Conservation (phyloP, 2,113 vertebrate species). For the Capreolus pygargus region DNA sequence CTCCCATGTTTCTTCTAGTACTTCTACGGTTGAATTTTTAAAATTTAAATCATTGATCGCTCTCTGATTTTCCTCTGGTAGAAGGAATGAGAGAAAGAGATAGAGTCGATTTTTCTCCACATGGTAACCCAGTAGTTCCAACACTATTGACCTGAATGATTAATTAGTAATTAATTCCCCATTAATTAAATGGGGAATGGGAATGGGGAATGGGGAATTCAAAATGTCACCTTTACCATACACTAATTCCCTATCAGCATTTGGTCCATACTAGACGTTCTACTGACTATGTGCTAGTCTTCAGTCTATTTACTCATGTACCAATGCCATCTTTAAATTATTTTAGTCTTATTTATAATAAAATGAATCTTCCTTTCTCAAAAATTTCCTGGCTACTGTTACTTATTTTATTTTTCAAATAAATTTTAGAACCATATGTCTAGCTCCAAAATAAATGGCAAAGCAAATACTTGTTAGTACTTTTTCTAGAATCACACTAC, state of each 20-base stretch:
- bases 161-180: neutral
- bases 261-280: neutral
- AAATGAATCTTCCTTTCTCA: neutral
- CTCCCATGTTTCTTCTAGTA: neutral
- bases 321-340: neutral
- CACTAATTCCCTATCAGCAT: neutral
- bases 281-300: neutral
- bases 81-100: neutral
- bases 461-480: neutral
- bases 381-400: neutral
- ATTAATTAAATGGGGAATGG: neutral
- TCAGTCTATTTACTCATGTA: neutral
- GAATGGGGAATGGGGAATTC: too few relatives aligned
- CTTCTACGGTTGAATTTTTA: neutral
- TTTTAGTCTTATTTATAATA: neutral
- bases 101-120: neutral
- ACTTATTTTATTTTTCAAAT: neutral
- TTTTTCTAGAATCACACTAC: neutral
- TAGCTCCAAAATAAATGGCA: neutral
- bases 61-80: neutral
- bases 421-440: neutral
- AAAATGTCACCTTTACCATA: neutral
- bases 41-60: neutral
- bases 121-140: neutral
- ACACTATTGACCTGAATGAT: neutral